Conservation (phyloP, 2,113 vertebrate species). For the Pseudolaguvia tuberculata region DNA sequence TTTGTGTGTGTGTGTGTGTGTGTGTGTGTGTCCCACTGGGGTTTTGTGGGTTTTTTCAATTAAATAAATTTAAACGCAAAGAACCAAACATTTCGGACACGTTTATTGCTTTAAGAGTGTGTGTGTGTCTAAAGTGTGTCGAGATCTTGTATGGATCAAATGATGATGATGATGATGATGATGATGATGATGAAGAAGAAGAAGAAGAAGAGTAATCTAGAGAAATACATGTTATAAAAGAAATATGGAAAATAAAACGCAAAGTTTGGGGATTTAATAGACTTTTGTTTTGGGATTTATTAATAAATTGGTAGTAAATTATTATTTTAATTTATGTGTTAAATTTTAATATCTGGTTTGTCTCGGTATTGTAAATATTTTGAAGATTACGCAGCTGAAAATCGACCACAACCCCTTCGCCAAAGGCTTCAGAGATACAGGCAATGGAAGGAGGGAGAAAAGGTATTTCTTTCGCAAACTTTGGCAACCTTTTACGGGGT, state of each 20-base stretch:
- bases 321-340: background rate
- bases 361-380: background rate
- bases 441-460: conserved; percentile 89
- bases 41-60: background rate
- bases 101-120: too few relatives aligned
- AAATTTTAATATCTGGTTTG: background rate
- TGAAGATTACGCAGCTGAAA: conserved; percentile 95
- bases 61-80: background rate
- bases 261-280: background rate
- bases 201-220: background rate
- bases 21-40: too few relatives aligned
- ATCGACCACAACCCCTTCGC: conserved; percentile 96
- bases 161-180: too few relatives aligned
- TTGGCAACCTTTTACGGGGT: background rate
- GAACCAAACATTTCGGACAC: too few relatives aligned
- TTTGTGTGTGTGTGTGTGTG: too few relatives aligned
- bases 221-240: background rate
- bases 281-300: background rate
- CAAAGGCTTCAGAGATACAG: conserved; percentile 93
- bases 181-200: too few relatives aligned
- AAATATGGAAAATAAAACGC: background rate
- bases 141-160: background rate
- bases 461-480: conserved; percentile 65
- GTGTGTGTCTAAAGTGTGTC: background rate
- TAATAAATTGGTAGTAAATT: too few relatives aligned